A percentile compares a stretch with the other conserved stretches of the same genome.
Conservation (phyloP, 2,113 vertebrate species). For the Nasalis larvatus region DNA sequence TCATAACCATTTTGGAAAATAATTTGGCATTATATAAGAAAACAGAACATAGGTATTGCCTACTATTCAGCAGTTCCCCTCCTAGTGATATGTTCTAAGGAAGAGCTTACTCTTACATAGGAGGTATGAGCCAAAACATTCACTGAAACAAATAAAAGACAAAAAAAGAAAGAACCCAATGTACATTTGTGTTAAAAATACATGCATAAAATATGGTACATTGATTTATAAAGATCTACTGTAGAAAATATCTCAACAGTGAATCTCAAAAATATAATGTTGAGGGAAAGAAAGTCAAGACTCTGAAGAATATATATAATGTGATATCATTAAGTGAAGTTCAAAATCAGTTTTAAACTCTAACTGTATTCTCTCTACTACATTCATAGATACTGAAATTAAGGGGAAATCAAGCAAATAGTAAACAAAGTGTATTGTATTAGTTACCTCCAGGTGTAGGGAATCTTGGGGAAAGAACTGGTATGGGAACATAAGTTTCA, state of each 20-base stretch:
- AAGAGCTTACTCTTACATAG: neutral
- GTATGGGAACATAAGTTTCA: neutral
- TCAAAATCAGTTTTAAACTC: neutral
- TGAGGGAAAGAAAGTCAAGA: neutral
- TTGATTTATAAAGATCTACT: neutral
- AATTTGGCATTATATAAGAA: neutral
- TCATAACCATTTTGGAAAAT: neutral
- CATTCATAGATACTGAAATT: neutral
- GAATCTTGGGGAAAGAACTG: neutral
- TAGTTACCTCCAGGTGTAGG: neutral
- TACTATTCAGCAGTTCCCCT: neutral
- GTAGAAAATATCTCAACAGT: neutral
- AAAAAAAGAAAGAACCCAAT: neutral
- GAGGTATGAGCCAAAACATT: neutral
- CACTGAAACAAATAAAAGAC: neutral
- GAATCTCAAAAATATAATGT: neutral
- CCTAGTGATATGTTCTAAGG: neutral
- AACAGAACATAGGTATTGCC: neutral
- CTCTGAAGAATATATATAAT: neutral
- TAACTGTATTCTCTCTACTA: neutral
- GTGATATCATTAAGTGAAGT: neutral
- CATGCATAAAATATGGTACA: neutral
- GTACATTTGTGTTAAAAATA: neutral
- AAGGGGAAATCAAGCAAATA: neutral
- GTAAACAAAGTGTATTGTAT: neutral